Base-by-base conservation (phyloP, 2,113 vertebrate genomes). In the Cromileptes altivelis region DNA sequence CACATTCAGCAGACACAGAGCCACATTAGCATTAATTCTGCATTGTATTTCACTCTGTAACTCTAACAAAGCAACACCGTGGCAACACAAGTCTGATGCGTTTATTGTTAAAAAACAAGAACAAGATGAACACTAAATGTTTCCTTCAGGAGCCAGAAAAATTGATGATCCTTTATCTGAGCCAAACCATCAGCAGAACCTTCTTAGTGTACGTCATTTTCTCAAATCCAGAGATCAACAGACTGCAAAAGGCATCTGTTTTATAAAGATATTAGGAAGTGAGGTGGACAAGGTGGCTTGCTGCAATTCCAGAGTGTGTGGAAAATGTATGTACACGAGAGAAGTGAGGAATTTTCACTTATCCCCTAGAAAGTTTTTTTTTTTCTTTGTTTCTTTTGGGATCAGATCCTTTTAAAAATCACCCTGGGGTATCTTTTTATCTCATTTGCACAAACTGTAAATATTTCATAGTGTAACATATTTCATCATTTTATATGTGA, bases 401-500 rank as follows among this genome's bases (percentile, higher is more conserved):
- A 72, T 23, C 21, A 63, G 15, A 25, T 17, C 25, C 42, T 40
- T 60, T 68, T 17, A 19, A 53, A 67, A 70, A 23, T 42, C 68
- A n/a, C 58, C 67, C 18, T 0, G 14, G 27, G 67, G 42, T n/a
- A 2, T 75, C 19, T 78, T 61, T 47, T 45, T 72, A 69, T 77
- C 57, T 67, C 13, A 76, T 70, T 73, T 77, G 18, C 64, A 82
- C 58, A 67, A 84, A 68, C 14, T 76, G 55, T 85, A 53, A 85
- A 89, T 86, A 71, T 84, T 89, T 84, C 21, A 85, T 65, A 40
- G 3, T 55, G 33, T 73, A 71, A 30, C 71, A 74, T 75, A 65
- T 81, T 52, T 76, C 53, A 75, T 45, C 56, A 71, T 87, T 47
- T 25, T 42, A 64, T 70, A 69, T 61, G 62, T 42, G 76, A 40